Conservation (phyloP, 2,888 invertebrate species). For the Athrips mouffetella region DNA sequence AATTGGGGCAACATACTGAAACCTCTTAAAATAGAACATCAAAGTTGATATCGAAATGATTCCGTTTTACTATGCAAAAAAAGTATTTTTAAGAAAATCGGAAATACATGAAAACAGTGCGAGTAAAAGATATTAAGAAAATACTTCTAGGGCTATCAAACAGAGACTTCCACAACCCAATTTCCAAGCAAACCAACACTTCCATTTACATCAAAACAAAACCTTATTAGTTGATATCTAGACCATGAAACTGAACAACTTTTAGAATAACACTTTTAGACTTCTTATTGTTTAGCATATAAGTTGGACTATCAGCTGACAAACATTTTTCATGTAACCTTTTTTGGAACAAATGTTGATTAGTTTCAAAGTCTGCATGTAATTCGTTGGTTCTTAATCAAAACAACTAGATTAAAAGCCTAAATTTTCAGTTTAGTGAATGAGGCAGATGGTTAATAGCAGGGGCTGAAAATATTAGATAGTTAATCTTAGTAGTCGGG, state of each 20-base stretch:
- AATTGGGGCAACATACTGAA: neutral
- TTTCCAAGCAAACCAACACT: too few species aligned
- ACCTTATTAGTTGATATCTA: too few species aligned
- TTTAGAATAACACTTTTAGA: neutral
- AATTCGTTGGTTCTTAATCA: neutral
- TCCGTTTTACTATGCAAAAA: neutral
- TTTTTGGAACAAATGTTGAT: too few species aligned
- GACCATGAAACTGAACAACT: too few species aligned
- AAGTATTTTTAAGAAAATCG: too few species aligned
- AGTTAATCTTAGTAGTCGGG: constrained; percentile 3
- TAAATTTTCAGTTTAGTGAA: neutral
- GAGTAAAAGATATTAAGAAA: too few species aligned
- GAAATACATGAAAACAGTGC: neutral
- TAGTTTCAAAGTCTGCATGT: neutral
- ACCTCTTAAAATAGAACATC: neutral
- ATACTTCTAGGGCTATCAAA: too few species aligned
- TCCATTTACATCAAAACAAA: too few species aligned
- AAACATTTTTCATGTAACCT: too few species aligned
- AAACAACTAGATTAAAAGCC: neutral
- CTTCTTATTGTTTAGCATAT: neutral
- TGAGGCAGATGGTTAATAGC: neutral
- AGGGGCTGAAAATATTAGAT: neutral
- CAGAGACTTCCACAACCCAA: too few species aligned
- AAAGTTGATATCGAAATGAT: neutral
- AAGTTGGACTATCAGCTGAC: too few species aligned